Evolutionary conservation across 1,140 invertebrate species (phyloP).

Genomic region (Lepidurus arcticus): DNA sequence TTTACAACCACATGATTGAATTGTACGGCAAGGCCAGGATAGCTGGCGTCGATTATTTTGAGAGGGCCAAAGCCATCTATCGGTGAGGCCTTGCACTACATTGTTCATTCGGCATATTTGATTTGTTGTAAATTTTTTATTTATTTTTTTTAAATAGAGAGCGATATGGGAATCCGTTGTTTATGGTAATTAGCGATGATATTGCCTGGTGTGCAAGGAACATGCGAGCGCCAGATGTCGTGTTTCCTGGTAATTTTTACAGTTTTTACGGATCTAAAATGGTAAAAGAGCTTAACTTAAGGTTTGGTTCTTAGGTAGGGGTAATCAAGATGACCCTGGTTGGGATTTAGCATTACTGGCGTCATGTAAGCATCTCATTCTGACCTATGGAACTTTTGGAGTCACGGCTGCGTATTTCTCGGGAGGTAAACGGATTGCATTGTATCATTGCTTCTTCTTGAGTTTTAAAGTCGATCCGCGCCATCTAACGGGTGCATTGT

Average conservation of each 20-base stretch:
- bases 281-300: background rate
- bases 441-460: no score
- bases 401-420: constrained; percentile 26
- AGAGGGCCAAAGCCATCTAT: constrained; percentile 27
- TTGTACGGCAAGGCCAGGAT: constrained; percentile 13
- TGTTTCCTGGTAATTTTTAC: constrained; percentile 3
- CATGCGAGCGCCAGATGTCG: constrained; percentile 13
- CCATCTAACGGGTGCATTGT: no score
- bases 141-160: background rate
- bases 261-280: background rate
- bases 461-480: no score
- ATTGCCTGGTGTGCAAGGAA: constrained; percentile 16
- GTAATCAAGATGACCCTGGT: constrained; percentile 24
- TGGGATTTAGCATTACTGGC: constrained; percentile 23
- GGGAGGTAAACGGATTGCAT: background rate
- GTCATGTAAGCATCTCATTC: constrained; percentile 26
- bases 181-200: constrained; percentile 24
- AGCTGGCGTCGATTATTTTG: constrained; percentile 16
- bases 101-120: background rate
- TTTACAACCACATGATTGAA: background rate
- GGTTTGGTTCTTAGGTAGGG: background rate
- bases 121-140: background rate
- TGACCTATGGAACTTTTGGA: constrained; percentile 26
- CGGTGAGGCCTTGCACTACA: background rate
- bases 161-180: constrained; percentile 16